Evolutionary conservation across 2,797 vertebrate genomes (phyloP).

Genomic region (Remorina albescens): DNA sequence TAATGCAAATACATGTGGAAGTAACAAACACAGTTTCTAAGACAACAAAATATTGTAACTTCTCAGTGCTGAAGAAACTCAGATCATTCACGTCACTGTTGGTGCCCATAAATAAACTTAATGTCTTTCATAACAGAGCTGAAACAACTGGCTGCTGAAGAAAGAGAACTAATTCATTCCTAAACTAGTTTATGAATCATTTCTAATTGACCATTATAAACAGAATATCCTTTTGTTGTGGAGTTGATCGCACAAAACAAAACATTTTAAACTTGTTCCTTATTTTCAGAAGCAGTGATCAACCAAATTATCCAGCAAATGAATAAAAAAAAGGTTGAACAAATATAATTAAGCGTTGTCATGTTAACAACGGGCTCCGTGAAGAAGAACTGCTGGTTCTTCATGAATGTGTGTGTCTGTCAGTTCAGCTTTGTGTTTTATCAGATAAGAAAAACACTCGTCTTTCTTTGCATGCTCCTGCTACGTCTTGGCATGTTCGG

Average conservation of each 20-base stretch:
- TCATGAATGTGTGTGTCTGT: not conserved
- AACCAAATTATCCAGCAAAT: not conserved
- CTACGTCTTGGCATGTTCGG: not conserved
- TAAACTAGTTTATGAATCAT: too few species aligned
- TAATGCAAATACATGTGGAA: constrained; percentile 49
- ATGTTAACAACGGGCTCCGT: too few species aligned
- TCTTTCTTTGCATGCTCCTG: constrained; percentile 28
- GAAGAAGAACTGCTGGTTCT: not conserved
- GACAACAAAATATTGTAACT: constrained; percentile 30
- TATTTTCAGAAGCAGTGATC: accelerated
- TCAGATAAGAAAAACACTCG: constrained; percentile 5
- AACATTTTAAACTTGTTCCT: not conserved
- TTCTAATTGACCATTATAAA: not conserved
- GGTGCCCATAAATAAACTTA: too few species aligned
- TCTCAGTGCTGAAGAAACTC: not conserved
- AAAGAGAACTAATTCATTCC: too few species aligned
- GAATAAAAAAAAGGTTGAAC: too few species aligned
- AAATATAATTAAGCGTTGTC: not conserved
- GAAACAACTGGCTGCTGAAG: too few species aligned
- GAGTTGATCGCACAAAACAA: not conserved
- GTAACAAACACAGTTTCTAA: constrained; percentile 29
- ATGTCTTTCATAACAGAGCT: too few species aligned
- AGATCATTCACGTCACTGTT: not conserved
- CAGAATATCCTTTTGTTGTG: not conserved
- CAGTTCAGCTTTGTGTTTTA: not conserved